These are phyloP conservation scores for Caenorhabditis brenneri DNA, from an alignment of 1,140 invertebrate genomes.

Conservation along the genomic window DNA sequence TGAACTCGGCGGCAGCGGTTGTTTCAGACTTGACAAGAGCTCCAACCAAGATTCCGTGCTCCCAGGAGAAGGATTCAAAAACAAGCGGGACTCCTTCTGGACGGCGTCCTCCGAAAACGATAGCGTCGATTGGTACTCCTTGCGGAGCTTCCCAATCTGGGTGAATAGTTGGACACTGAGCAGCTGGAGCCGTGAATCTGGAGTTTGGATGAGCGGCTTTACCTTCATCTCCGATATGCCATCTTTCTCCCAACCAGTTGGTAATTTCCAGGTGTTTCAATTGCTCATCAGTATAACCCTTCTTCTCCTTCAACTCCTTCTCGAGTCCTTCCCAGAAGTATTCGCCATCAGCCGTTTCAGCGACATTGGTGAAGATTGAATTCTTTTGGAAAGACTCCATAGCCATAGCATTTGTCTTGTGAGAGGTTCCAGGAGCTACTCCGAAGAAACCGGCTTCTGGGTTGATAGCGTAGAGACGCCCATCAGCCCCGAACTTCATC, in stretches of 20 bases:
- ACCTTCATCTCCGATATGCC: conserved; percentile 39
- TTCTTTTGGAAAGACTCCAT: conserved; percentile 16
- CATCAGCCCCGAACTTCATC: conserved; percentile 46
- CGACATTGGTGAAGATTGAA: conserved; percentile 45
- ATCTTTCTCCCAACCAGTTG: conserved; percentile 43
- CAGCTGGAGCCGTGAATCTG: conserved; percentile 45
- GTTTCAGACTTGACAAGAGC: conserved; percentile 34
- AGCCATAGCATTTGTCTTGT: conserved; percentile 14
- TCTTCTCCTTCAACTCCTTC: conserved; percentile 38
- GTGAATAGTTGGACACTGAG: conserved; percentile 30
- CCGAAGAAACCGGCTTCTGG: conserved; percentile 52
- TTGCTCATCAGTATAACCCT: conserved; percentile 25
- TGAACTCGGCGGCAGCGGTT: conserved; percentile 42
- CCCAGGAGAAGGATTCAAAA: conserved; percentile 41
- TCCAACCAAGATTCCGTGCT: conserved; percentile 29
- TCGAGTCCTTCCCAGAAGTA: conserved; percentile 52
- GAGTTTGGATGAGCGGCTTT: conserved; percentile 44
- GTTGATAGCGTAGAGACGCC: conserved; percentile 49
- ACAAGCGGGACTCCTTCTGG: conserved; percentile 47
- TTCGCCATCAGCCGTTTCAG: conserved; percentile 43
- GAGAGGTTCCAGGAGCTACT: conserved; percentile 22
- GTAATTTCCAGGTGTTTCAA: conserved; percentile 43
- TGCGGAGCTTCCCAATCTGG: conserved; percentile 47
- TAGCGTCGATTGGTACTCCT: conserved; percentile 48
- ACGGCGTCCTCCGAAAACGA: conserved; percentile 44